These are phyloP conservation scores for Tyria jacobaeae DNA, from an alignment of 2,888 invertebrate species.

Conservation along the genomic window DNA sequence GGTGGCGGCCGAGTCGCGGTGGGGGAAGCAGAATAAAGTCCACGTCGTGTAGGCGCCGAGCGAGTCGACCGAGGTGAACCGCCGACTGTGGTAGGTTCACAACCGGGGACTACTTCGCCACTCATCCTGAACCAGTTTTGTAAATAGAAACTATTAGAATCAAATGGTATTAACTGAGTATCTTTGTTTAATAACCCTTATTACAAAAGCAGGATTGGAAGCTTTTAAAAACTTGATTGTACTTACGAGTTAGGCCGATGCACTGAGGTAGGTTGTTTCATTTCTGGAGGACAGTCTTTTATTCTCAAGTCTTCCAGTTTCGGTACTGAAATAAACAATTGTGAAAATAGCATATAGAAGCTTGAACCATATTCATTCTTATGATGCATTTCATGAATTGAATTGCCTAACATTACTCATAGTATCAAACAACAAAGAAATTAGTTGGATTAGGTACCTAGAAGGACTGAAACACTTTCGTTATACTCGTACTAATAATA, in stretches of 20 bases:
- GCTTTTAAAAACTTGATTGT: background rate
- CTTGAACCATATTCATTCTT: background rate
- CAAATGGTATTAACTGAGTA: background rate
- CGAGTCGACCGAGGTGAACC: constrained; percentile 93
- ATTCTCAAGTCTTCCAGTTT: constrained; percentile 85
- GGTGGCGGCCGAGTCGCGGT: constrained; percentile 94
- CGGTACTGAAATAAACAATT: constrained; percentile 69
- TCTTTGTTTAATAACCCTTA: no score
- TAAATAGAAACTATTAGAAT: constrained; percentile 7
- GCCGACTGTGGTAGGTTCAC: constrained; percentile 67
- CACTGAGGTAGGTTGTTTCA: constrained; percentile 84
- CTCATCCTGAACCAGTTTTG: constrained; percentile 61
- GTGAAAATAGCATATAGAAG: background rate
- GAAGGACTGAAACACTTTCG: background rate
- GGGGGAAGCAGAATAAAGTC: constrained; percentile 90
- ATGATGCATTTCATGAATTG: background rate
- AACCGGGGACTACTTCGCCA: constrained; percentile 79
- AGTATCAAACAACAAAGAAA: background rate
- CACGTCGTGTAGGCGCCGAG: constrained; percentile 91
- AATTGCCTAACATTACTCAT: background rate
- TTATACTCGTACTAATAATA: background rate
- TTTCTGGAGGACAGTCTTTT: constrained; percentile 84
- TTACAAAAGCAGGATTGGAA: background rate
- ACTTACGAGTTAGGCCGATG: constrained; percentile 84
- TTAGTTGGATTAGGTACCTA: background rate